A percentile compares a stretch with the other conserved stretches of the same genome.
Conservation (phyloP, 1,140 invertebrate genomes). For the Drosophila auraria region DNA sequence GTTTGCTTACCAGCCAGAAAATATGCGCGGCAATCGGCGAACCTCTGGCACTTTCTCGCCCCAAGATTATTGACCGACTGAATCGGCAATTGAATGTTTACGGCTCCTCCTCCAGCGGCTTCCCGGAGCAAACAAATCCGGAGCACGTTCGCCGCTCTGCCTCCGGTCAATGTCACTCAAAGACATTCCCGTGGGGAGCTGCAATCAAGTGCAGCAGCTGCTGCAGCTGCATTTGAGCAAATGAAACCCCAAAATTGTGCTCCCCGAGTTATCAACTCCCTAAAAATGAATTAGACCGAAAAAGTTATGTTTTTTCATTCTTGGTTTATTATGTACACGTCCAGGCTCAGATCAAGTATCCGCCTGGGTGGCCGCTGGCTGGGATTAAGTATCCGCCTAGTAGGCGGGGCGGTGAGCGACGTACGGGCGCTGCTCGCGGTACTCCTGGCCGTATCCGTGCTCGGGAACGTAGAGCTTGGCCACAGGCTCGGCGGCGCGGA, state of each 20-base stretch:
- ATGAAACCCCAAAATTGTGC: constrained; percentile 1
- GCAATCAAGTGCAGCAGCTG: constrained; percentile 38
- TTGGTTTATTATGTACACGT: constrained; percentile 41
- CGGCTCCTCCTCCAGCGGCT: constrained; percentile 15
- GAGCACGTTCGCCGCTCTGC: constrained; percentile 37
- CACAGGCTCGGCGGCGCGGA: constrained; percentile 61
- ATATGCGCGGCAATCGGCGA: constrained; percentile 30
- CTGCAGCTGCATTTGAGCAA: constrained; percentile 30
- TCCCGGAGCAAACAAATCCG: constrained; percentile 39
- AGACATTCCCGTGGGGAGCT: constrained; percentile 29
- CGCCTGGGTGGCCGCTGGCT: constrained; percentile 1
- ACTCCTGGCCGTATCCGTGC: constrained; percentile 58
- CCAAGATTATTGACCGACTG: constrained; percentile 43
- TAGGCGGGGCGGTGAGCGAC: constrained; percentile 19
- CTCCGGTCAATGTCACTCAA: constrained; percentile 32
- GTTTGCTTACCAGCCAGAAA: constrained; percentile 48
- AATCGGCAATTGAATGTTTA: constrained; percentile 39
- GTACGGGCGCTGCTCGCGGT: constrained; percentile 34
- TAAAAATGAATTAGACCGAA: not conserved
- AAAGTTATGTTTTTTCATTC: constrained; percentile 18
- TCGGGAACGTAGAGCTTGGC: constrained; percentile 72
- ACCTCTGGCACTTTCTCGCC: constrained; percentile 19
- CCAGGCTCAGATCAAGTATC: constrained; percentile 35
- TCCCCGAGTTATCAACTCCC: not conserved
- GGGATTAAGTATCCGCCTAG: constrained; percentile 33